Base-by-base conservation (phyloP, 2,888 invertebrate genomes). In the Hedychridium roseum region DNA sequence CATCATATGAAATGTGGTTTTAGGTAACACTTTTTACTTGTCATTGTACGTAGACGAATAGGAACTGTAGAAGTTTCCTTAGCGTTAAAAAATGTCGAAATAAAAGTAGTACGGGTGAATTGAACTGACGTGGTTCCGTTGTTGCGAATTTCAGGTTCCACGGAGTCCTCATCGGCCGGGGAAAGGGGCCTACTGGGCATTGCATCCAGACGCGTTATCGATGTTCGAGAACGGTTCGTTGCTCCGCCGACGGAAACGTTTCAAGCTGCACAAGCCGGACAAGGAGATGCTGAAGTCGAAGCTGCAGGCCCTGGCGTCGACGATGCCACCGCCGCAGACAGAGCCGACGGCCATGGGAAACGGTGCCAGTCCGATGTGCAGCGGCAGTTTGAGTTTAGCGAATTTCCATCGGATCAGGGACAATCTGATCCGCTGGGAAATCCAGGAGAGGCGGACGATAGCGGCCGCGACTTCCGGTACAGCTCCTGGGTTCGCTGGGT, bases 201-300 rank as follows among this genome's bases (percentile, higher is more conserved):
- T 91, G 32, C 91, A 91, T 72, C 91, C 91, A 6, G 86, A 87
- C 36, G 89, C 89, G 20, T 84, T 89, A 52, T 88, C 89, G 73
- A 92, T 92, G 91, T 92, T 92, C 79, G 91, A 94, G 76, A 94
- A 94, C 79, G 94, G 94, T 15, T 90, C 90, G 40, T 84, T 92
- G 49, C 81, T 92, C 21, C 82, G 92, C 18, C 83, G 92, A 31
- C 82, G 92, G 53, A 92, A 92, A 76, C 83, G 92, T 3, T 92
- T 94, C 81, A 94, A 93, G 83, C 81, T 92, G 35, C 85, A 87
- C 71, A 89, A 89, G 70, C 87, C 87, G 46, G 86, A 86, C 71
- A 86, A 86, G 68, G 86, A 86, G 63, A 76, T 82, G 44, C 70
- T 84, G 40, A 83, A 83, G 39, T 69, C 75, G 1, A 74, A 78